Evolutionary conservation across 2,797 vertebrate genomes (phyloP).

Genomic region (Pangasius sanitwongsei): DNA sequence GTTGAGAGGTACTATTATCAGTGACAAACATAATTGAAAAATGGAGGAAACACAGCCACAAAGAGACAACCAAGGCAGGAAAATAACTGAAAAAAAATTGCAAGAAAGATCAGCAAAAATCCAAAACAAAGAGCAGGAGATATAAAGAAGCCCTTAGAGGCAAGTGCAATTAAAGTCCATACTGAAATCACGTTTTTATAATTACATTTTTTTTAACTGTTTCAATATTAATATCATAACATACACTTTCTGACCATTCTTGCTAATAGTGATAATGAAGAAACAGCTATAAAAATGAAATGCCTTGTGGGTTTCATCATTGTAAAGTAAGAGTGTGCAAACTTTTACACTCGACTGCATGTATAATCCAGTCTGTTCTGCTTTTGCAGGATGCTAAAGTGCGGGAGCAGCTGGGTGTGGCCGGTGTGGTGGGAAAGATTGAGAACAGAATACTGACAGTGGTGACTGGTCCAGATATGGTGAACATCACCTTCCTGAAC

Average conservation of each 20-base stretch:
- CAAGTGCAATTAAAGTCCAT: neutral
- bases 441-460: conserved; percentile 93
- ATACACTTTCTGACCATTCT: neutral
- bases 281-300: neutral
- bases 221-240: neutral
- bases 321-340: neutral
- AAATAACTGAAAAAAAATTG: neutral
- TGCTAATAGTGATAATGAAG: neutral
- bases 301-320: neutral
- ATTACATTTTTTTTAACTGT: neutral
- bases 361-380: neutral
- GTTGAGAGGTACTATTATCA: neutral
- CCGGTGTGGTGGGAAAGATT: conserved; percentile 82
- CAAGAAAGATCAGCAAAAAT: neutral
- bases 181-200: neutral
- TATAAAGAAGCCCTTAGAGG: neutral
- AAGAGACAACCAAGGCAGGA: neutral
- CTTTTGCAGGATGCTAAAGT: conserved; percentile 87
- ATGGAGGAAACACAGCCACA: neutral
- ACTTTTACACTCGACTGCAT: neutral
- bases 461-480: conserved; percentile 91
- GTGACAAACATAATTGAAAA: neutral
- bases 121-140: neutral
- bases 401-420: conserved; percentile 90
- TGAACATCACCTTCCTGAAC: conserved; percentile 95